Evolutionary conservation across 2,113 vertebrate genomes (phyloP).

Genomic region (Toxotes jaculatrix): DNA sequence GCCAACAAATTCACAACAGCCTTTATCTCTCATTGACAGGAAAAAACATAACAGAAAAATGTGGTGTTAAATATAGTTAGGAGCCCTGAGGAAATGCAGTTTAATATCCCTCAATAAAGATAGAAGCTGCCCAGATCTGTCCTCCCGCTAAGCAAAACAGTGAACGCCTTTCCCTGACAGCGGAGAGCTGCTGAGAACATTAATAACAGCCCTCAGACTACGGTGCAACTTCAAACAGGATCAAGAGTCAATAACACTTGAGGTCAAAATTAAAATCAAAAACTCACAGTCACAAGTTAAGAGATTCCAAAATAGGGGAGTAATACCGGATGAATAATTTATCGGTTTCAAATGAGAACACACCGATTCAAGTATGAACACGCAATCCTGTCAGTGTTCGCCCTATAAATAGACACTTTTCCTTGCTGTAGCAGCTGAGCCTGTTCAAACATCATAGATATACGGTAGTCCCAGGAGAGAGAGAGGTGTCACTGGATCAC

Average conservation of each 20-base stretch:
- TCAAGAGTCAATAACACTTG: constrained; percentile 59
- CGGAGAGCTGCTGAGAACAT: constrained; percentile 46
- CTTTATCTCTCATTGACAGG: constrained; percentile 27
- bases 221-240: constrained; percentile 50
- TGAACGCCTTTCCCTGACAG: constrained; percentile 36
- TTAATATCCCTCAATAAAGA: constrained; percentile 60
- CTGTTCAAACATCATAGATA: constrained; percentile 53
- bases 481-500: constrained; percentile 62
- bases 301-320: constrained; percentile 32
- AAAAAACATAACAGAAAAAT: constrained; percentile 12
- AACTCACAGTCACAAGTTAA: constrained; percentile 46
- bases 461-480: constrained; percentile 38
- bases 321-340: constrained; percentile 62
- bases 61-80: constrained; percentile 31
- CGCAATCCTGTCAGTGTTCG: constrained; percentile 8
- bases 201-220: constrained; percentile 44
- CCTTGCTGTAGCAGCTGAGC: constrained; percentile 57
- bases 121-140: constrained; percentile 49
- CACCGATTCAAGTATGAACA: constrained; percentile 62
- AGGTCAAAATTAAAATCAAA: constrained; percentile 67
- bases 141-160: constrained; percentile 31
- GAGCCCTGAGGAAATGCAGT: constrained; percentile 51
- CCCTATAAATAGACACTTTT: constrained; percentile 55
- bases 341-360: constrained; percentile 59
- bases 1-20: constrained; percentile 12